Evolutionary conservation across 2,888 invertebrate species (phyloP), one percentile per base, ranked within the genome.

Genomic region (Petrolisthes cinctipes): DNA sequence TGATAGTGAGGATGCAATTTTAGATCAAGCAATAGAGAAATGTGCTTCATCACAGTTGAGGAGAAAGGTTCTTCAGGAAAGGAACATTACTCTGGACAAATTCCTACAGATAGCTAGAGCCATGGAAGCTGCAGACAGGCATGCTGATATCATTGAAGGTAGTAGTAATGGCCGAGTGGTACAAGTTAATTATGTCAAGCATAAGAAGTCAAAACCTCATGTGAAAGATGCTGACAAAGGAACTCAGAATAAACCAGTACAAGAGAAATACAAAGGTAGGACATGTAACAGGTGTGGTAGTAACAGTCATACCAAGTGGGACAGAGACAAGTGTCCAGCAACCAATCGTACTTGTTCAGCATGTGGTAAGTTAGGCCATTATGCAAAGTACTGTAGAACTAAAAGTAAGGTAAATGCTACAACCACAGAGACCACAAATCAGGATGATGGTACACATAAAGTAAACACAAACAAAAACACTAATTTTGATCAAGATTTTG

Each of bases 31-130:
- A 4, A 78, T 54, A 14, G 78, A 78, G 53, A 78, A 78, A 17
- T 78, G 78, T 78, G 7, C 5, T 1, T 81, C 66, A 4, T 57
- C 61, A 20, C 4, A 66, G 4, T 66, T 81, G 20, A 81, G 81
- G 61, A 5, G 66, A 4, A 81, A 66, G 23, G 7, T 57, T 5
- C 81, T 81, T 37, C 81, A 81, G 66, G 81, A 81, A 9, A 4
- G 17, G 20, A 66, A 81, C 37, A 61, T 81, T 6, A 66, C 81
- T 4, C 23, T 81, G 37, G 81, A 81, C 9, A 81, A 81, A 37
- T n/a, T 66, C 17, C 61, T 81, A n/a, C 66, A 20, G 11, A 56
- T 66, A 66, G 81, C 81, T 61, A 61, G 61, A 23, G 7, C 78
- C 14, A 78, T 78, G 53, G 78, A 78, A 53, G 54, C 78, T 0